Evolutionary conservation across 2,113 vertebrate species (phyloP), one percentile per base, ranked within the genome.

Genomic region (Chelonoidis abingdonii): DNA sequence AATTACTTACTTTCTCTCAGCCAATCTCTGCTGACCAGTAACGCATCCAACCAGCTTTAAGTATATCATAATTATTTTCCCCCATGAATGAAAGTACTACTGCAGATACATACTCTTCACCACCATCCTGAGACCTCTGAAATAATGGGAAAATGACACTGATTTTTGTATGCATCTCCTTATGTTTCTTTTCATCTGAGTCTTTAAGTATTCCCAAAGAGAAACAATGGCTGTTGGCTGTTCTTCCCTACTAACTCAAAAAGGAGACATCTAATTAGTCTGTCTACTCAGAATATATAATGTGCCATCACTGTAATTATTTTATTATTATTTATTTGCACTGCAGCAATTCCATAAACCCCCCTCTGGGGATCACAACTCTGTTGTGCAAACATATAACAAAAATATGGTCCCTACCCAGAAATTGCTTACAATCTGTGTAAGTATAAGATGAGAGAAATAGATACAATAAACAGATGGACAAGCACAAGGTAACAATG

Each of bases 371-470:
- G 24, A 76, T 24, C 4, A 1, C 1, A 3, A 3, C 1, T 6
- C 8, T 1, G 49, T 62, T 72, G 56, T 72, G 4, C 62, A 35
- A 50, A 65, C 59, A 59, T 59, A 65, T 14, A 65, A 65, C 31
- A 65, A 65, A 65, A 65, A 65, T 65, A 65, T n/a, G 6, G 62
- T 13, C 59, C 29, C 12, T 14, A 31, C 35, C 35, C 49, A 44
- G 14, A 89, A 87, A 78, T 41, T 4, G 5, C 44, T 90, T 89
- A 25, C 14, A 10, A 35, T 11, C 3, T 41, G 14, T 69, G 35
- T n/a, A 81, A 49, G 21, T 14, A 57, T 31, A 93, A 95, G 44
- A 57, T 89, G 29, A 81, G 25, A 92, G 31, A 69, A 93, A 80
- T 6, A 1, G 5, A 27, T 85, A 21, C 3, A 80, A 84, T 11